phyloP scores from a whole-genome alignment of 2,797 vertebrate genomes.

The Enteromius thamalakanensis region DNA sequence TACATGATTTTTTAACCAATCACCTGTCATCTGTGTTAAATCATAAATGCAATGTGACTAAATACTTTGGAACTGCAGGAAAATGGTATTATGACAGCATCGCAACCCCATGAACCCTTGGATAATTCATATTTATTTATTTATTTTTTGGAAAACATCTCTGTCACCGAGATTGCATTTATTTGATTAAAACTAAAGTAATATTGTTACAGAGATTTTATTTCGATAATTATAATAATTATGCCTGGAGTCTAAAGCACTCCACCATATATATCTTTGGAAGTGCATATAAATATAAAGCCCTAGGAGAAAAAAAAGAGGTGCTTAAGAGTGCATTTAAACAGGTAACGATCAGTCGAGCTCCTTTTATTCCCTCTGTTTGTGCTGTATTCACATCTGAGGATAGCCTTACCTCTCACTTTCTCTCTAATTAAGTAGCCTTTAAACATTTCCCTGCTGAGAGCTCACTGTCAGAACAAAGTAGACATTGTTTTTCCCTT shows the following conservation, averaged over 20 bases:
- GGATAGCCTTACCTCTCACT: constrained; percentile 68
- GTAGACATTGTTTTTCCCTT: constrained; percentile 68
- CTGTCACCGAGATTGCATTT: neutral
- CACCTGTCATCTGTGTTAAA: neutral
- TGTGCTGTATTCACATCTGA: constrained; percentile 61
- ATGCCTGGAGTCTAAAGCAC: neutral
- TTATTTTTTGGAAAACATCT: neutral
- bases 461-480: constrained; percentile 71
- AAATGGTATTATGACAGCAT: neutral
- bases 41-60: neutral
- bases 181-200: neutral
- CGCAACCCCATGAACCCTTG: neutral
- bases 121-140: neutral
- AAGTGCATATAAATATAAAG: neutral
- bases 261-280: neutral
- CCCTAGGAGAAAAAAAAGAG: neutral
- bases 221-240: neutral
- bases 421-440: constrained; percentile 71
- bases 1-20: neutral
- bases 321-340: constrained; percentile 31
- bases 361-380: constrained; percentile 58
- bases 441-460: constrained; percentile 70
- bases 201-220: neutral
- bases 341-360: constrained; percentile 51
- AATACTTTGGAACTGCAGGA: neutral